Evolutionary conservation across 2,113 vertebrate genomes (phyloP).

Genomic region (Brachirus orientalis): DNA sequence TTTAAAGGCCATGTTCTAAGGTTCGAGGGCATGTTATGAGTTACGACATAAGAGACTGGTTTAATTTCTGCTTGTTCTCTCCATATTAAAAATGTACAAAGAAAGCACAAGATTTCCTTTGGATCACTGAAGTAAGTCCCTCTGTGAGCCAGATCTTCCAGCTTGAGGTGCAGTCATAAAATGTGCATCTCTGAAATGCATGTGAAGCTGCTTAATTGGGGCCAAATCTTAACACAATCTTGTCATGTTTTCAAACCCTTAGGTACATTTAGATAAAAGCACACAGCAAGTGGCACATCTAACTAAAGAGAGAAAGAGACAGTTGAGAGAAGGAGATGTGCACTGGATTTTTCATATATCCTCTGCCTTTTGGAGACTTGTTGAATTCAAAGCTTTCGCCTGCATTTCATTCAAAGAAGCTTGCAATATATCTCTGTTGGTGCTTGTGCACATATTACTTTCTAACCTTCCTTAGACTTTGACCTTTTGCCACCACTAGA

Average conservation of each 20-base stretch:
- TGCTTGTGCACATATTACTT: constrained; percentile 9
- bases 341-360: constrained; percentile 29
- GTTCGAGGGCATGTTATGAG: background rate
- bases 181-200: constrained; percentile 39
- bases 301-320: constrained; percentile 25
- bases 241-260: constrained; percentile 68
- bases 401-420: constrained; percentile 30
- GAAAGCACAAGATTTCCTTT: constrained; percentile 30
- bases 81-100: constrained; percentile 46
- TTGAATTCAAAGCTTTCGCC: constrained; percentile 27
- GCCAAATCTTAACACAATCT: constrained; percentile 66
- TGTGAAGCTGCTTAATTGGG: constrained; percentile 60
- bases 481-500: no score
- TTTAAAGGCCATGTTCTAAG: constrained; percentile 2
- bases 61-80: constrained; percentile 18
- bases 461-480: background rate
- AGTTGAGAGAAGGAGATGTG: constrained; percentile 16
- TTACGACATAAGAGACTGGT: background rate
- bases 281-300: constrained; percentile 51
- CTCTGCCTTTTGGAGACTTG: constrained; percentile 10
- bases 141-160: constrained; percentile 30
- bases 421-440: constrained; percentile 11
- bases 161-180: constrained; percentile 28
- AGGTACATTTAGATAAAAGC: constrained; percentile 70
- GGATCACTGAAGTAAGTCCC: constrained; percentile 49